Evolutionary conservation across 2,888 invertebrate genomes (phyloP), one percentile per base, ranked within the genome.

Genomic region (Arctia plantaginis): DNA sequence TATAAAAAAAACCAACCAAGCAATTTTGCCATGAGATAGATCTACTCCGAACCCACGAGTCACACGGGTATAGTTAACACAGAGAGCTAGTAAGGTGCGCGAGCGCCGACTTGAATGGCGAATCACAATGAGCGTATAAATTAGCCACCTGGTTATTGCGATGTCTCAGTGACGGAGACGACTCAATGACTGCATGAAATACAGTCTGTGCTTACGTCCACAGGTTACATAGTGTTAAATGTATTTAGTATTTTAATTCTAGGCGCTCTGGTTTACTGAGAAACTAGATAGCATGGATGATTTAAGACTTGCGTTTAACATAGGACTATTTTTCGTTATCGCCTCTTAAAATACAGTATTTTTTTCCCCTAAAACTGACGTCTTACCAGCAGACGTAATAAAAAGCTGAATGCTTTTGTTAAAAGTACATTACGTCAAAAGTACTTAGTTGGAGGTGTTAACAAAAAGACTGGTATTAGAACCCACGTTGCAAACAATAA

Each of bases 121-220:
- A 67, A 69, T 72, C 82, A 90, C 90, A 90, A 90, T 90, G 89
- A 88, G 79, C 80, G 85, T 87, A 90, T 90, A 90, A 90, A 90
- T 90, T 90, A 90, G 87, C 84, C 82, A 86, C 79, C 77, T 71
- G 83, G 82, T 88, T 88, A 89, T 89, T 84, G 87, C 86, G 84
- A 87, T 85, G 88, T 89, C 88, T 66, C 23, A 3, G 72, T 85
- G 86, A 88, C 86, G 72, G 76, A 82, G 82, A 89, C 85, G 87
- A 86, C 86, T 89, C 89, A 87, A 89, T 89, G 84, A 86, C 82
- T 85, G 41, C 65, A 55, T 75, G 75, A 72, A 51, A 75, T 72
- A 75, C 67, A 75, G 59, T 55, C 66, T 44, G 35, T 41, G 30
- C 44, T 67, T 59, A 47, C 59, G 33, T 30, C 35, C 18, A 12